Percentiles rank a stretch among this genome's conserved stretches.
Conservation (phyloP, 2,888 invertebrate genomes). For the Sepioteuthis lessoniana region DNA sequence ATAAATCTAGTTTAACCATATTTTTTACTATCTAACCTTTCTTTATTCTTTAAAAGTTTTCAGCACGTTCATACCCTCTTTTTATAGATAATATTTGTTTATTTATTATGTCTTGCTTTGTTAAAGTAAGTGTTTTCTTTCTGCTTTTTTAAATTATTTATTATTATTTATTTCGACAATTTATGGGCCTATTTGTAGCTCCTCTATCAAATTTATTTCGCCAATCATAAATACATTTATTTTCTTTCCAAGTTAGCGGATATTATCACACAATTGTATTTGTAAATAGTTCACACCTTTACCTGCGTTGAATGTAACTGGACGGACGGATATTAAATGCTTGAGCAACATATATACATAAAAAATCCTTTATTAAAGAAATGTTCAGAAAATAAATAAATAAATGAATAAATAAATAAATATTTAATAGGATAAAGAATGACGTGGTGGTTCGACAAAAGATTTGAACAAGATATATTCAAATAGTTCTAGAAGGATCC, state of each 20-base stretch:
- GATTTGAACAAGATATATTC: background rate
- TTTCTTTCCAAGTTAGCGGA: background rate
- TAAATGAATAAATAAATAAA: too few species aligned
- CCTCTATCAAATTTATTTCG: constrained; percentile 2
- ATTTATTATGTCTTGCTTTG: background rate
- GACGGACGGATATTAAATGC: background rate
- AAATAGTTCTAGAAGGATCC: background rate
- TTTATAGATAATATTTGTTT: background rate
- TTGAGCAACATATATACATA: background rate
- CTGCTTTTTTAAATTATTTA: background rate
- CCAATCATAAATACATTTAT: background rate
- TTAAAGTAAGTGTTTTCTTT: background rate
- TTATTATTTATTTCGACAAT: background rate
- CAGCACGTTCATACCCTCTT: too few species aligned
- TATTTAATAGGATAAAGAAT: background rate
- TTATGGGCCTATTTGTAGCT: background rate
- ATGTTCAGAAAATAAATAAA: background rate
- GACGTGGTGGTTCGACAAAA: background rate
- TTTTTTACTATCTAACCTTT: too few species aligned
- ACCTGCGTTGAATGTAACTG: background rate
- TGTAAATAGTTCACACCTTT: background rate
- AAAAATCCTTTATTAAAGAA: background rate
- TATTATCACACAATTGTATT: background rate
- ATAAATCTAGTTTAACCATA: too few species aligned
- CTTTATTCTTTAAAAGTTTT: too few species aligned